These are phyloP conservation scores for Ceratina calcarata DNA, from an alignment of 1,140 invertebrate species.

Conservation along the genomic window DNA sequence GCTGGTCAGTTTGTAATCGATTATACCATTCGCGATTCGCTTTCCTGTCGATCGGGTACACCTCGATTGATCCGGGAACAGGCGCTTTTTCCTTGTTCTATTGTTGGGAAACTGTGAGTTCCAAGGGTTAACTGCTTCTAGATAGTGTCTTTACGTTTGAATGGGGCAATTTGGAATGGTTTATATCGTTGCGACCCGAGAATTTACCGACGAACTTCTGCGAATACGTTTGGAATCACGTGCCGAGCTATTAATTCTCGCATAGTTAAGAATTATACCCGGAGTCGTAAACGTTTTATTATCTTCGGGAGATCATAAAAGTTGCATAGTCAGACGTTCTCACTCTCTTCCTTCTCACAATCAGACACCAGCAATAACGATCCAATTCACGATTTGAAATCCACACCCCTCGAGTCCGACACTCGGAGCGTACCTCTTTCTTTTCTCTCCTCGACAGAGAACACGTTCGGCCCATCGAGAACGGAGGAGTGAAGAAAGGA, in stretches of 20 bases:
- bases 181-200: background rate
- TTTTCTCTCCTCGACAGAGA: background rate
- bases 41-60: background rate
- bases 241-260: background rate
- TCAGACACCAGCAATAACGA: background rate
- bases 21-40: slow-evolving; percentile 1
- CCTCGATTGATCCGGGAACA: background rate
- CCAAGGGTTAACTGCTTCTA: background rate
- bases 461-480: too few species aligned
- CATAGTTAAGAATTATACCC: too few species aligned
- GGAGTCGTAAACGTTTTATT: too few species aligned
- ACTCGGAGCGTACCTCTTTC: too few species aligned
- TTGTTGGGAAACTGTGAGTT: background rate
- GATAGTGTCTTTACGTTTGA: background rate
- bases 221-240: background rate
- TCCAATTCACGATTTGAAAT: background rate
- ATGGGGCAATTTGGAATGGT: background rate
- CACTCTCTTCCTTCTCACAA: too few species aligned
- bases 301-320: too few species aligned
- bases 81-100: background rate
- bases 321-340: too few species aligned
- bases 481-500: too few species aligned
- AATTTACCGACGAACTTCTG: background rate
- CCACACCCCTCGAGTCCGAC: background rate
- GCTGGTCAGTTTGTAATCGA: slow-evolving; percentile 8